Percentiles rank a stretch among this genome's conserved stretches.
phyloP scores from a whole-genome alignment of 1,140 invertebrate genomes.

The Phthorimaea operculella region DNA sequence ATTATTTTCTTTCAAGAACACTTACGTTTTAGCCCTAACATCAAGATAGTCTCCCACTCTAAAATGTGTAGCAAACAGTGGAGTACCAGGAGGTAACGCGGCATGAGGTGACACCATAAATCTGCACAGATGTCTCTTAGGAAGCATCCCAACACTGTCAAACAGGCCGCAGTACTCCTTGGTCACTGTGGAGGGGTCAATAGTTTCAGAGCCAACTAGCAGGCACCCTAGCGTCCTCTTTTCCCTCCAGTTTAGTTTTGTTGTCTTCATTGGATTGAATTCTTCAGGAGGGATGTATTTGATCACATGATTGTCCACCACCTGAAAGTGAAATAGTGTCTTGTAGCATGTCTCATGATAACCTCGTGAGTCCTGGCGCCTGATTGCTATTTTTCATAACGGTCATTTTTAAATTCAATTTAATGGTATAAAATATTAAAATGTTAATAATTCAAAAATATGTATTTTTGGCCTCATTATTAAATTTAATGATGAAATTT shows the following conservation, averaged over 20 bases:
- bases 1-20: slow-evolving; percentile 17
- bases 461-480: too few relatives aligned
- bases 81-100: slow-evolving; percentile 88
- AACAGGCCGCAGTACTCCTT: slow-evolving; percentile 93
- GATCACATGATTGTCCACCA: slow-evolving; percentile 96
- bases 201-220: slow-evolving; percentile 89
- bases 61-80: slow-evolving; percentile 90
- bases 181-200: slow-evolving; percentile 87
- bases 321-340: slow-evolving; percentile 67
- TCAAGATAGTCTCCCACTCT: slow-evolving; percentile 92
- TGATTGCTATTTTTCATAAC: too few relatives aligned
- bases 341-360: too few relatives aligned
- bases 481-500: too few relatives aligned
- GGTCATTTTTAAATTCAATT: too few relatives aligned
- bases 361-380: too few relatives aligned
- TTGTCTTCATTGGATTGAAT: slow-evolving; percentile 70
- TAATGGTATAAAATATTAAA: too few relatives aligned
- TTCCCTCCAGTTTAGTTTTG: slow-evolving; percentile 38
- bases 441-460: too few relatives aligned
- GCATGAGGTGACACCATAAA: slow-evolving; percentile 91
- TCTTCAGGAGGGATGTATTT: slow-evolving; percentile 89
- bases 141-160: slow-evolving; percentile 84
- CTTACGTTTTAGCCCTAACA: slow-evolving; percentile 91
- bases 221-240: slow-evolving; percentile 75
- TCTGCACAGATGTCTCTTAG: slow-evolving; percentile 84